These are phyloP conservation scores for Cichladusa arquata DNA, from an alignment of 2,113 vertebrate species.

Conservation along the genomic window DNA sequence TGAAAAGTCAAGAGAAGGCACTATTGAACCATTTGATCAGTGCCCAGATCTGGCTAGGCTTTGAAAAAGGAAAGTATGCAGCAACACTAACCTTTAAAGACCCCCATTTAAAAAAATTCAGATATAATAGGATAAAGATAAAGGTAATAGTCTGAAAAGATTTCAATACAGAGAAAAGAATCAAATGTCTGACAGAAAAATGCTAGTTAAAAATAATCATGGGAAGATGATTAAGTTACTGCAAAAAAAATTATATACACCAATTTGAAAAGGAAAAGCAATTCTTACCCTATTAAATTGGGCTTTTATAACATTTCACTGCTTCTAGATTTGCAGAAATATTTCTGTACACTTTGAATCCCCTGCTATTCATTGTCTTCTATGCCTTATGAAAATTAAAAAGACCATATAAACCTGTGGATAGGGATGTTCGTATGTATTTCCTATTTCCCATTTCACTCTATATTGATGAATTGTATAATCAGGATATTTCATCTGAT, in stretches of 20 bases:
- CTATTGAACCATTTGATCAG: background rate
- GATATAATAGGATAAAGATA: background rate
- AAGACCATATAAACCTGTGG: conserved; percentile 3
- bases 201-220: conserved; percentile 9
- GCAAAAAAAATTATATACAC: background rate
- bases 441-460: conserved; percentile 9
- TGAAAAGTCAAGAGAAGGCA: background rate
- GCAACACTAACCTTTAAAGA: background rate
- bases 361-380: conserved; percentile 47
- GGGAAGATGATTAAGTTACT: background rate
- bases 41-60: background rate
- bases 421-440: conserved; percentile 6
- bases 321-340: background rate
- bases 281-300: conserved; percentile 7
- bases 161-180: conserved; percentile 31
- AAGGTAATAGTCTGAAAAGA: background rate
- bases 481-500: conserved; percentile 45
- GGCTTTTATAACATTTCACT: background rate
- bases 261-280: conserved; percentile 21
- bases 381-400: conserved; percentile 47
- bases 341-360: conserved; percentile 10
- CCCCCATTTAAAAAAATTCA: background rate
- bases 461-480: background rate
- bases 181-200: conserved; percentile 1
- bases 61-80: background rate